Evolutionary conservation across 2,888 invertebrate species (phyloP).

Genomic region (Cistogaster globosa): DNA sequence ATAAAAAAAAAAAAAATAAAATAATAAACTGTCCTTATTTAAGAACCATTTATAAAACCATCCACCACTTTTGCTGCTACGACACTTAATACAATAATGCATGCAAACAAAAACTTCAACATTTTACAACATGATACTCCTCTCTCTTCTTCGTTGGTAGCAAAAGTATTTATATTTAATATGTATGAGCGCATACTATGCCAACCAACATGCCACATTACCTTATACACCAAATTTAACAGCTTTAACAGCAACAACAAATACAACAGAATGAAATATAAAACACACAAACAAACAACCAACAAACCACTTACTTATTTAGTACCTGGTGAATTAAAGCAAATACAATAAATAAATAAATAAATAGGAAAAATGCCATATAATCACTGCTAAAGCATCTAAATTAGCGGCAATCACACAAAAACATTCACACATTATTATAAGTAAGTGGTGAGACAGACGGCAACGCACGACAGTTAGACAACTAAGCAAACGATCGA

Average conservation of each 20-base stretch:
- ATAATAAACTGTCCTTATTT: not conserved
- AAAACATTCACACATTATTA: slow-evolving; percentile 72
- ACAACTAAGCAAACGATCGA: not conserved
- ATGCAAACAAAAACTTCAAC: slow-evolving; percentile 25
- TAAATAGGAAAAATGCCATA: slow-evolving; percentile 72
- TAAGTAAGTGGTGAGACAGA: slow-evolving; percentile 47
- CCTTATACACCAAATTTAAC: slow-evolving; percentile 72
- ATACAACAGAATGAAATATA: slow-evolving; percentile 32
- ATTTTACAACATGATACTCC: slow-evolving; percentile 50
- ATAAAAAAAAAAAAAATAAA: too few relatives aligned
- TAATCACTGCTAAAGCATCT: slow-evolving; percentile 72
- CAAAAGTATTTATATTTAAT: not conserved
- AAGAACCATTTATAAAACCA: not conserved
- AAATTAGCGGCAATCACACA: slow-evolving; percentile 72
- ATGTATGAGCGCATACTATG: slow-evolving; percentile 16
- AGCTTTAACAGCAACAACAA: slow-evolving; percentile 65
- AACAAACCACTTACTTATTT: slow-evolving; percentile 72
- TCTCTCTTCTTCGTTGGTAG: slow-evolving; percentile 19
- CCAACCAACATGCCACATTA: slow-evolving; percentile 65
- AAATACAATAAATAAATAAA: slow-evolving; percentile 72
- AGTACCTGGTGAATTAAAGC: slow-evolving; percentile 72
- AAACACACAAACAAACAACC: slow-evolving; percentile 52
- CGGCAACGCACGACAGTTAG: slow-evolving; percentile 14
- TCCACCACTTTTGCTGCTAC: slow-evolving; percentile 13
- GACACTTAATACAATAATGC: slow-evolving; percentile 39